Percentiles rank a stretch among this genome's conserved stretches.
Conservation (phyloP, 2,888 invertebrate species). For the Amphimallon solstitiale region DNA sequence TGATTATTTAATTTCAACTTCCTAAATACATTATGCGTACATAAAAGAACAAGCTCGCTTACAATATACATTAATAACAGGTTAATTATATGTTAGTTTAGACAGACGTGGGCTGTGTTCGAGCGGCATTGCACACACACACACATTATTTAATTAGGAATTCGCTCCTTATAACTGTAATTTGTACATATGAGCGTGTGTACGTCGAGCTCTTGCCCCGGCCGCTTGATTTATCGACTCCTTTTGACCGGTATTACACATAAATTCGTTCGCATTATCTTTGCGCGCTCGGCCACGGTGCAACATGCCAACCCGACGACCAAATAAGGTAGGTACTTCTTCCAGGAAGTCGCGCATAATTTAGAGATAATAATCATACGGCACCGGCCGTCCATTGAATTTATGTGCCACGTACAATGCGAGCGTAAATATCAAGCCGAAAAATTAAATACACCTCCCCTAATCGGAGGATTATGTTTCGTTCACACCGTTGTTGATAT, state of each 20-base stretch:
- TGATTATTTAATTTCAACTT: no score
- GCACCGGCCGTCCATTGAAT: constrained; percentile 19
- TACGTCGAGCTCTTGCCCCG: not conserved
- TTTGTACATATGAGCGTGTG: constrained; percentile 14
- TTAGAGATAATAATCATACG: constrained; percentile 36
- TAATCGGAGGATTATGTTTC: constrained; percentile 20
- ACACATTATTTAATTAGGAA: constrained; percentile 29
- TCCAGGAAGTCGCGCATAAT: constrained; percentile 42
- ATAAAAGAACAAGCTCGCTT: no score
- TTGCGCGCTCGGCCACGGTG: constrained; percentile 4
- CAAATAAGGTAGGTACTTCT: constrained; percentile 41
- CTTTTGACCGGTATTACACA: constrained; percentile 38
- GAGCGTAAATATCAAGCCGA: not conserved
- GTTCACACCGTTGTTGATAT: not conserved
- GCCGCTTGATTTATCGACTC: constrained; percentile 34
- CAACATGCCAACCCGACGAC: constrained; percentile 20
- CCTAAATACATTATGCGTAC: no score
- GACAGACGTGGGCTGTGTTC: not conserved
- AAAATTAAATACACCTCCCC: constrained; percentile 19
- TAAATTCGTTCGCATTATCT: constrained; percentile 37
- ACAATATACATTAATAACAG: no score
- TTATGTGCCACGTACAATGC: constrained; percentile 10
- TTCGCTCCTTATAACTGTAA: constrained; percentile 31
- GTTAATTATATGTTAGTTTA: constrained; percentile 18
- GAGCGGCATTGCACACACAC: constrained; percentile 4